Evolutionary conservation across 2,113 vertebrate genomes (phyloP).

Genomic region (Brachypteracias leptosomus): DNA sequence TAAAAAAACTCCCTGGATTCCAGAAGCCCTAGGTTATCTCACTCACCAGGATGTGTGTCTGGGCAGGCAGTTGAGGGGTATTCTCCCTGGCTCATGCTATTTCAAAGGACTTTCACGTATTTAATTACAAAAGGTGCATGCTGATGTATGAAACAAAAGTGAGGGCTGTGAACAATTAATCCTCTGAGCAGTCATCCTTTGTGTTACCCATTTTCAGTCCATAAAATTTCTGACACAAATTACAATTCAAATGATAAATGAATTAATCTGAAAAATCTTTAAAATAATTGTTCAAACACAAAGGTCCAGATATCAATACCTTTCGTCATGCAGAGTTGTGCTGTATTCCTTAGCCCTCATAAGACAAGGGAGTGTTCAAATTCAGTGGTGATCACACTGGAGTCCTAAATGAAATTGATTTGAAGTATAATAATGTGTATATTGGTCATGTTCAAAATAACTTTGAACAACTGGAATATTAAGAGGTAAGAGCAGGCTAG

Average conservation of each 20-base stretch:
- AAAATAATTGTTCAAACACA: neutral
- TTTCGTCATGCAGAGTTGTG: neutral
- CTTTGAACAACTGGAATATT: neutral
- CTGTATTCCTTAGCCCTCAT: neutral
- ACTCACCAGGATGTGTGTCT: neutral
- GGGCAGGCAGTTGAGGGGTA: neutral
- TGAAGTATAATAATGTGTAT: neutral
- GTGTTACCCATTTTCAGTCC: neutral
- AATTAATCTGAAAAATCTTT: neutral
- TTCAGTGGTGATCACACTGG: neutral
- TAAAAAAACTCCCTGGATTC: neutral
- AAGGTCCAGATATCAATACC: neutral
- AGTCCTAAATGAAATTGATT: neutral
- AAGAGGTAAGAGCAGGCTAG: neutral
- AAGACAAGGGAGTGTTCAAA: neutral
- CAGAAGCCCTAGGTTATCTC: neutral
- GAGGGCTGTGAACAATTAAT: neutral
- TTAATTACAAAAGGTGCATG: neutral
- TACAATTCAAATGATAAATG: neutral
- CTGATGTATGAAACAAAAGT: neutral
- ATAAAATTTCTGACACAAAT: neutral
- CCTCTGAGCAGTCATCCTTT: neutral
- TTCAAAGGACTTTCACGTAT: neutral
- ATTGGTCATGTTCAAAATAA: neutral
- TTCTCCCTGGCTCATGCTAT: neutral